Conservation (phyloP, 2,888 invertebrate species). For the Osedax fenrisi region DNA sequence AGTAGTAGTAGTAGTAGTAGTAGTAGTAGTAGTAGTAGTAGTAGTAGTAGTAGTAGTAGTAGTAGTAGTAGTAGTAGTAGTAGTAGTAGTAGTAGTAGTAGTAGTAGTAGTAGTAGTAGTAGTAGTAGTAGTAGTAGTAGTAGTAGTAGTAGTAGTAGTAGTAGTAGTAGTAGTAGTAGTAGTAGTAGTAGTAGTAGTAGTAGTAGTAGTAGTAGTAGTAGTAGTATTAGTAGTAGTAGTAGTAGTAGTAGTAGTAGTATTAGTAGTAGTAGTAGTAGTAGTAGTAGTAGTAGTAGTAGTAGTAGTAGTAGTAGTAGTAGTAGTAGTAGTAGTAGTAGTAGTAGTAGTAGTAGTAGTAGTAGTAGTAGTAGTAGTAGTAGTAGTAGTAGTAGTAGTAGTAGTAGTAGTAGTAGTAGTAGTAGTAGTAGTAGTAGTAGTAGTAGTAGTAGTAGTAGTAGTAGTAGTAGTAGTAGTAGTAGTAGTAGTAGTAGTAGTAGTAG, state of each 20-base stretch:
- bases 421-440: constrained; percentile 14
- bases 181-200: constrained; percentile 12
- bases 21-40: neutral
- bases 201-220: constrained; percentile 12
- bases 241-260: neutral
- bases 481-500: constrained; percentile 14
- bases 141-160: constrained; percentile 10
- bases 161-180: constrained; percentile 13
- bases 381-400: constrained; percentile 13
- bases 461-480: constrained; percentile 11
- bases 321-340: constrained; percentile 13
- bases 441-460: constrained; percentile 14
- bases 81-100: neutral
- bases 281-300: constrained; percentile 12
- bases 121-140: constrained; percentile 12
- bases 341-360: constrained; percentile 16
- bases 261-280: constrained; percentile 7
- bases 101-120: constrained; percentile 14
- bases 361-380: constrained; percentile 14
- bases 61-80: neutral
- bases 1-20: neutral
- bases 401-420: constrained; percentile 14
- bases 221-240: neutral
- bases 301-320: constrained; percentile 9
- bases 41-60: neutral